Conservation (phyloP, 2,113 vertebrate genomes). For the Melanerpes aurifrons region DNA sequence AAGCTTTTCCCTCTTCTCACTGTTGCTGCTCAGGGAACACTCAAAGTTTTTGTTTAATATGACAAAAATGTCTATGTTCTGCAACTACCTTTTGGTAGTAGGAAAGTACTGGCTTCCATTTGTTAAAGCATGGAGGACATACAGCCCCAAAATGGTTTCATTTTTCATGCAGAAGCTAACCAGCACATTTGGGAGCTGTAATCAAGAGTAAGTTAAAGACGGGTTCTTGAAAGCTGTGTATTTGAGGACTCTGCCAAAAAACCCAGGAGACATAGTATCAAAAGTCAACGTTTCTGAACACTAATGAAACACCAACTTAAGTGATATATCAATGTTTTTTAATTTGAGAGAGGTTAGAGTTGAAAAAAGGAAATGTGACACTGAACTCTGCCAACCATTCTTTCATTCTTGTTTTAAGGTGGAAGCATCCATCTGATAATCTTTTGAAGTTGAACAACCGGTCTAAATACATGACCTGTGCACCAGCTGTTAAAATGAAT, state of each 20-base stretch:
- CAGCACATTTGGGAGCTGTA: background rate
- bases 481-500: background rate
- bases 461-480: background rate
- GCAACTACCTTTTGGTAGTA: background rate
- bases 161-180: background rate
- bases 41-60: background rate
- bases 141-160: background rate
- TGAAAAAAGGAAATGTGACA: background rate
- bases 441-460: background rate
- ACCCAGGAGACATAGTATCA: background rate
- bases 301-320: background rate
- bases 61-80: background rate
- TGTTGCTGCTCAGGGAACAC: background rate
- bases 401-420: background rate
- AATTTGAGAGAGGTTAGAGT: background rate
- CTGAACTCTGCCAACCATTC: background rate
- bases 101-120: background rate
- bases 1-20: background rate
- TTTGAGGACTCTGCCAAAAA: background rate
- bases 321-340: background rate
- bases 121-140: background rate
- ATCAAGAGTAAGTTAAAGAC: background rate
- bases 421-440: background rate
- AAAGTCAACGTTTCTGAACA: background rate
- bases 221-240: background rate